Conservation (phyloP, 2,113 vertebrate genomes). For the Centrocercus urophasianus region DNA sequence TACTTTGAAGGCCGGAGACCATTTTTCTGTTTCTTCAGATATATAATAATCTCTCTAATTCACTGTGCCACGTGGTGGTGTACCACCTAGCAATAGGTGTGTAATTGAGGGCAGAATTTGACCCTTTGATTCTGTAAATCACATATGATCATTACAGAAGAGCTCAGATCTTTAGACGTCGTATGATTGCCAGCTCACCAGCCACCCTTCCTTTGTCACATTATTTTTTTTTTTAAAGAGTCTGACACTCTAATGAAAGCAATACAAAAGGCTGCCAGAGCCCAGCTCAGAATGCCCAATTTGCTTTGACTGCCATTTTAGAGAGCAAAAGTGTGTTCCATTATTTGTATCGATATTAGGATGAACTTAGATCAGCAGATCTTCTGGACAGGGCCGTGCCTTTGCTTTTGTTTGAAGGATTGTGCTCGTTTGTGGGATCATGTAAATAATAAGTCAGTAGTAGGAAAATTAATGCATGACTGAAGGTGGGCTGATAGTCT, state of each 20-base stretch:
- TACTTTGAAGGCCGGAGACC: slow-evolving; percentile 4
- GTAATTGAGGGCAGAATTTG: slow-evolving; percentile 69
- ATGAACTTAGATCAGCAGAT: background rate
- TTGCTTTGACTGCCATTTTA: slow-evolving; percentile 71
- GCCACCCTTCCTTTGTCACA: slow-evolving; percentile 67
- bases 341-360: slow-evolving; percentile 45
- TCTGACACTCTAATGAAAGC: slow-evolving; percentile 74
- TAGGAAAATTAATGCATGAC: background rate
- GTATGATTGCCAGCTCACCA: slow-evolving; percentile 68
- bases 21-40: slow-evolving; percentile 50
- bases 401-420: background rate
- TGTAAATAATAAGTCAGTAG: background rate
- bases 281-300: slow-evolving; percentile 71
- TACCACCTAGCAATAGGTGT: slow-evolving; percentile 52
- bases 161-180: slow-evolving; percentile 58
- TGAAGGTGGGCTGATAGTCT: background rate
- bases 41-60: slow-evolving; percentile 62
- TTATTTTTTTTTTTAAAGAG: slow-evolving; percentile 58
- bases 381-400: background rate
- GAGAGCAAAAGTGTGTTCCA: slow-evolving; percentile 53
- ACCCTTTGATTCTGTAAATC: slow-evolving; percentile 73
- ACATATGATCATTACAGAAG: slow-evolving; percentile 58
- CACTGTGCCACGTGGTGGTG: slow-evolving; percentile 26
- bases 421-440: background rate
- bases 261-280: slow-evolving; percentile 69